Base-by-base conservation (phyloP, 2,888 invertebrate species). In the Drosophila suboccidentalis region DNA sequence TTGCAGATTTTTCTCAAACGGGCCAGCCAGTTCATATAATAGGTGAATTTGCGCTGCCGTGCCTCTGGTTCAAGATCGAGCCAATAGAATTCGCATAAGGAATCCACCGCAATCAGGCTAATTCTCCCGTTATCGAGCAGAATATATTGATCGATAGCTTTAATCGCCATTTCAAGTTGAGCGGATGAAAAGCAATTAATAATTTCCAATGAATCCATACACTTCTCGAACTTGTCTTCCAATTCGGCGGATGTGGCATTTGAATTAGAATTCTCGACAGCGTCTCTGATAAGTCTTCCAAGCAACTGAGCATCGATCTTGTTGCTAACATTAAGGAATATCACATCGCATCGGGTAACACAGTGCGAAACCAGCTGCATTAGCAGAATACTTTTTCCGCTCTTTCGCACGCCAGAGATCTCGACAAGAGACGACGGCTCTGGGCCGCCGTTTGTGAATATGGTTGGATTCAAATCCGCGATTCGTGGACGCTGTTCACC, bases 51-150 rank as follows among this genome's bases (percentile, higher is more conserved):
- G 11, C 71, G 59, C 22, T 43, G 22, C 1, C 36, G 50, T 13
- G 5, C 47, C 17, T 62, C 54, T 39, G 61, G 62, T 11, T 62
- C 36, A 13, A 68, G 43, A 22, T 79, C 76, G 3, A 58, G 15
- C 79, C 79, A 79, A 51, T 77, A 79, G 22, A 71, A 79, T n/a
- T 79, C 79, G 17, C 77, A 67, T 0, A 79, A 44, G 17, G 76
- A 46, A 53, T 79, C 79, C 0, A 79, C 50, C 1, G 59, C 74
- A 39, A 79, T 47, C 0, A 79, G 13, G 22, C 76, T 66, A 13
- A 61, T 43, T 3, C 57, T 44, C 0, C 29, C 61, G 13, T 74
- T 68, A 5, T 71, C 60, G 1, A 74, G 44, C 8, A 79, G 43
- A 32, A 68, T 65, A 15, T 49, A 61, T 8, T 64, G 46, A 13